phyloP scores from a whole-genome alignment of 2,888 invertebrate species.

The Pollenia griseotomentosa region DNA sequence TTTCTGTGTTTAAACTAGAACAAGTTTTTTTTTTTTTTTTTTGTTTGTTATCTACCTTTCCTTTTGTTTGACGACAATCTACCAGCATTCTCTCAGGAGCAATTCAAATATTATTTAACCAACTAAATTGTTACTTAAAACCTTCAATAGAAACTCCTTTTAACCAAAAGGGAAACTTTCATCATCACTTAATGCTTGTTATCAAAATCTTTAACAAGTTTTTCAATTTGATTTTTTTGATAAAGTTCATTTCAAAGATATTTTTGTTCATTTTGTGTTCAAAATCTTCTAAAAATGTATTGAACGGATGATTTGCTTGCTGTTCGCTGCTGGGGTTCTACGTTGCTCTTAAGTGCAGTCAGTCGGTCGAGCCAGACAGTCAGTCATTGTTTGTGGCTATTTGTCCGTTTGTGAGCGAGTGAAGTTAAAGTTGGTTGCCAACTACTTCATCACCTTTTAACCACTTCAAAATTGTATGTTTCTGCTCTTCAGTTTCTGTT shows the following conservation, averaged over 20 bases:
- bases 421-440: slow-evolving; percentile 26
- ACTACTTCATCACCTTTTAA: slow-evolving; percentile 63
- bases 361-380: slow-evolving; percentile 15
- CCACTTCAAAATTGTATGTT: slow-evolving; percentile 52
- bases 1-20: background rate
- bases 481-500: slow-evolving; percentile 20
- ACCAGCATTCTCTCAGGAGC: slow-evolving; percentile 46
- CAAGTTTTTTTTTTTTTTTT: background rate
- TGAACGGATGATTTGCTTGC: background rate
- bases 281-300: slow-evolving; percentile 28
- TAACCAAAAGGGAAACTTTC: background rate
- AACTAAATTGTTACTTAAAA: slow-evolving; percentile 50
- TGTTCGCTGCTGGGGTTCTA: background rate
- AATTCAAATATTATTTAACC: slow-evolving; percentile 61
- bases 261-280: slow-evolving; percentile 40
- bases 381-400: slow-evolving; percentile 44
- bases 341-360: slow-evolving; percentile 27
- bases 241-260: slow-evolving; percentile 6
- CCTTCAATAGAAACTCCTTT: slow-evolving; percentile 14
- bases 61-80: background rate
- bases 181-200: slow-evolving; percentile 35
- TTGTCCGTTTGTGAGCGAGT: background rate
- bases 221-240: slow-evolving; percentile 3
- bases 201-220: slow-evolving; percentile 42
- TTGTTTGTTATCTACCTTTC: background rate